Base-by-base conservation (phyloP, 2,888 invertebrate species). In the Salticus scenicus region DNA sequence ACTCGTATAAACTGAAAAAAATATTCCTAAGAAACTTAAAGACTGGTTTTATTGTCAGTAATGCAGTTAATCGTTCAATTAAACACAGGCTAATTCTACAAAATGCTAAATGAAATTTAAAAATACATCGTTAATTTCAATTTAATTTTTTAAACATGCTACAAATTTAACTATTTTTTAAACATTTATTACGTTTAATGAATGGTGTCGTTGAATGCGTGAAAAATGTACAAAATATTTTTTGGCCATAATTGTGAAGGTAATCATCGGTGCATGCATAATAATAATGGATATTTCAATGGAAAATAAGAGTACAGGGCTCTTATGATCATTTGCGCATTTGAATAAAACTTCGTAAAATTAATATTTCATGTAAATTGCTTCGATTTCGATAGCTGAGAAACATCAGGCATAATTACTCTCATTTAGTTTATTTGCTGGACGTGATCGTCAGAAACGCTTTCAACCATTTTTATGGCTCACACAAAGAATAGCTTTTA, bases 391-490 rank as follows among this genome's bases (percentile, higher is more conserved):
- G 57, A 57, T 57, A 24, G 57, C 57, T 24, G 57, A 20, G 57
- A 20, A 57, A 57, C 57, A 57, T 57, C 57, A 24, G 24, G 33
- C 20, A 69, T 77, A 77, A 77, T 77, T 69, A 51, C 37, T 31
- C 51, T 47, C 24, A 42, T 75, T 75, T 75, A 66, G 64, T 28
- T 75, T 70, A 70, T 27, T 70, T 14, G 41, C 24, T 41, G 20
- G 70, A 70, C 70, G 70, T 70, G 70, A 70, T 37, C 70, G 41
- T 37, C 14, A 37, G 70, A 70, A 57, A 57, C 24, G 20, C 24
- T 57, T 57, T 57, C 57, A 24, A 24, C 57, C 17, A 24, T 2
- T 24, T 57, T 57, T 57, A 57, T 57, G 24, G 57, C 24, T 17
- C 20, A 57, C 24, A 1, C 4, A 57, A 57, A 24, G 57, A 24